phyloP scores from a whole-genome alignment of 1,140 invertebrate species.

The Cryptotermes secundus region DNA sequence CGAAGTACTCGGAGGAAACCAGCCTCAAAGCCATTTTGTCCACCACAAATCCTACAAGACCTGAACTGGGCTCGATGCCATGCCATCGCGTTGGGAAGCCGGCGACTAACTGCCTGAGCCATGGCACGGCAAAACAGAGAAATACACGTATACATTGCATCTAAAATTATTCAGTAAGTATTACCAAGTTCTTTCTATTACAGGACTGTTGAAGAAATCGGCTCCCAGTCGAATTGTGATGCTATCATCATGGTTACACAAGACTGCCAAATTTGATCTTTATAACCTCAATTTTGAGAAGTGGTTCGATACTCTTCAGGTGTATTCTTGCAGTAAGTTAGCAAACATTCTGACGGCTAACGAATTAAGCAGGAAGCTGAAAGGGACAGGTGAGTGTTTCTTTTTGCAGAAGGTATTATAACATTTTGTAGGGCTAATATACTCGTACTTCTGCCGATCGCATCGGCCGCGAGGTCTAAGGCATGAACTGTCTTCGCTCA shows the following conservation, averaged over 20 bases:
- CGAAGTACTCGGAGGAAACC: no score
- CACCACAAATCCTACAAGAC: no score
- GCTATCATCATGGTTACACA: constrained; percentile 42
- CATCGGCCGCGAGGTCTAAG: no score
- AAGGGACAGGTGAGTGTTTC: constrained; percentile 30
- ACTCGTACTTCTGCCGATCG: no score
- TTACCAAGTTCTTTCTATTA: not conserved
- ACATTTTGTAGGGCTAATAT: not conserved
- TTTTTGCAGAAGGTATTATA: not conserved
- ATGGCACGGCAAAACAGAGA: no score
- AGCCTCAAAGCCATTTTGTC: no score
- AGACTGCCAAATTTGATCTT: constrained; percentile 40
- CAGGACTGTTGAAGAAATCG: constrained; percentile 36
- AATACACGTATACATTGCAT: no score
- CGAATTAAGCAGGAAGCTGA: constrained; percentile 43
- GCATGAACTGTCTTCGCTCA: no score
- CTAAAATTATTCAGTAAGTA: no score
- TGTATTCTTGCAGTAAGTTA: constrained; percentile 45
- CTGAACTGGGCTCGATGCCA: no score
- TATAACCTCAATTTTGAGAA: constrained; percentile 40
- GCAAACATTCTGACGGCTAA: constrained; percentile 44
- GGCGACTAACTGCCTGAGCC: no score
- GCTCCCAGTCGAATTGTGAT: constrained; percentile 44
- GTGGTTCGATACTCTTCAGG: constrained; percentile 42
- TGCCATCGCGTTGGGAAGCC: no score